Conservation (phyloP, 2,797 vertebrate species). For the Squalus acanthias region DNA sequence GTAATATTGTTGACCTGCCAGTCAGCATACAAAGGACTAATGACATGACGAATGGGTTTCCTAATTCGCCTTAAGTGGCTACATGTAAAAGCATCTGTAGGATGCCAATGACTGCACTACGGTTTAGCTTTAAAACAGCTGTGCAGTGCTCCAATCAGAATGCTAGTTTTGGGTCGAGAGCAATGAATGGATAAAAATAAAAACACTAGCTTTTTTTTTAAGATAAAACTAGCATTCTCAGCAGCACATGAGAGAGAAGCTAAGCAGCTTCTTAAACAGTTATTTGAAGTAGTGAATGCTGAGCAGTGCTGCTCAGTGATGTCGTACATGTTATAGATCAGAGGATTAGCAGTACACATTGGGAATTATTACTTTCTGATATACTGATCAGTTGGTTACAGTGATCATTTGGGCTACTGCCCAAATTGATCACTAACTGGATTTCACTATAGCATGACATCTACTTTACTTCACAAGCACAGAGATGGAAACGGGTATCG, state of each 20-base stretch:
- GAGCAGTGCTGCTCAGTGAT: neutral
- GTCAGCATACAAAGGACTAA: neutral
- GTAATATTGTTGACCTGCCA: neutral
- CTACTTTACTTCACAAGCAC: neutral
- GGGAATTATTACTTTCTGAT: neutral
- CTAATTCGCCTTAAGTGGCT: neutral
- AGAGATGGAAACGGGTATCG: neutral
- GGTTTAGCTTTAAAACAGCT: neutral
- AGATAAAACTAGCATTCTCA: neutral
- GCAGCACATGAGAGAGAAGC: neutral
- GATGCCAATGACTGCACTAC: neutral
- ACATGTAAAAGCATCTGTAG: neutral
- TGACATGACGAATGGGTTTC: neutral
- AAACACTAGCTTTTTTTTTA: neutral
- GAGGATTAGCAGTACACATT: neutral
- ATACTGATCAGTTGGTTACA: neutral
- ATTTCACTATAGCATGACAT: neutral
- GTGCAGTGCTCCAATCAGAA: neutral
- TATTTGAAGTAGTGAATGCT: neutral
- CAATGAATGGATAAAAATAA: neutral
- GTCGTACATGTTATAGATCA: neutral
- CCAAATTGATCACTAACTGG: neutral
- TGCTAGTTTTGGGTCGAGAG: neutral
- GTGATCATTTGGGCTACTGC: neutral
- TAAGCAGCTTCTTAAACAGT: neutral